Evolutionary conservation across 2,113 vertebrate genomes (phyloP).

Genomic region (Syngnathus scovelli): DNA sequence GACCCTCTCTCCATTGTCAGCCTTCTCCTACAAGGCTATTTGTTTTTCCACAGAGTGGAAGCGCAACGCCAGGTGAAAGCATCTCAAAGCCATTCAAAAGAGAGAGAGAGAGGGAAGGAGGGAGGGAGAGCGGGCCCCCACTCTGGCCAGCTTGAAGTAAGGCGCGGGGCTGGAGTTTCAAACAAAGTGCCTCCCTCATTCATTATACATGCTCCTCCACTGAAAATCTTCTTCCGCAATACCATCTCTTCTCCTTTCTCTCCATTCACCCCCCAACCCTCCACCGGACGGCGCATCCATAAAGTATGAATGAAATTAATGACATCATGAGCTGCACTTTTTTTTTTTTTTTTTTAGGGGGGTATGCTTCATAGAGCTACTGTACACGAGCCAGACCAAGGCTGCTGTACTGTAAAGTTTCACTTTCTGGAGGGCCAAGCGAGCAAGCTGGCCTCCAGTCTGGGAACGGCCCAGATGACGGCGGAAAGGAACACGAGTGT

Average conservation of each 20-base stretch:
- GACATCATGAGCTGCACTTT: constrained; percentile 77
- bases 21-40: constrained; percentile 63
- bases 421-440: constrained; percentile 37
- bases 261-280: constrained; percentile 26
- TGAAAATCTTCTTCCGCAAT: constrained; percentile 73
- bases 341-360: constrained; percentile 5
- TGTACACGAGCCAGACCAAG: constrained; percentile 36
- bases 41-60: constrained; percentile 72
- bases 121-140: constrained; percentile 57
- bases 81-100: constrained; percentile 54
- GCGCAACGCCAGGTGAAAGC: constrained; percentile 63
- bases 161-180: constrained; percentile 64
- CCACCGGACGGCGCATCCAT: constrained; percentile 72
- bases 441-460: constrained; percentile 83
- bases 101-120: constrained; percentile 56
- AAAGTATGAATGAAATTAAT: constrained; percentile 78
- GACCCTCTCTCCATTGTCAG: constrained; percentile 15
- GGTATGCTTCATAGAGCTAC: constrained; percentile 68
- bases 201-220: constrained; percentile 79
- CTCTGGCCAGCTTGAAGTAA: constrained; percentile 70
- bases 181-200: constrained; percentile 77
- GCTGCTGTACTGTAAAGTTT: constrained; percentile 22
- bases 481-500: constrained; percentile 82
- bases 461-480: constrained; percentile 92
- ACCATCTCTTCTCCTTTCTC: constrained; percentile 53